Conservation (phyloP, 2,888 invertebrate species). For the Alsophila aescularia region DNA sequence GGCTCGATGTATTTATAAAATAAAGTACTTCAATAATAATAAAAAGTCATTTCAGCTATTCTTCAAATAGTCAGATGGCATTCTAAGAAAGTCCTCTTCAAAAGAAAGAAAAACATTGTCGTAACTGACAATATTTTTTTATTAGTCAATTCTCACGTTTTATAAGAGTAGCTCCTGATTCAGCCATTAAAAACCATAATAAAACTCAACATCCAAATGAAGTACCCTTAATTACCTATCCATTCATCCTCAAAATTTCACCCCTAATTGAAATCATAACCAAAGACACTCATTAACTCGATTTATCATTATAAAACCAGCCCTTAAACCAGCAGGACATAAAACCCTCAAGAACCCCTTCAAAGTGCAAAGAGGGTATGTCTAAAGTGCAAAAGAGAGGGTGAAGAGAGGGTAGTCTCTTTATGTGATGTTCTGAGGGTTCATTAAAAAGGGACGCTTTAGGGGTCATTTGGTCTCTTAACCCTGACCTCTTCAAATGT, state of each 20-base stretch:
- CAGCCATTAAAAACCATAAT: slow-evolving; percentile 3
- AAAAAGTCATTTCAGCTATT: too few species aligned
- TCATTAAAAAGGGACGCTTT: slow-evolving; percentile 42
- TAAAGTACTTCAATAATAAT: too few species aligned
- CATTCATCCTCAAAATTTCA: slow-evolving; percentile 15
- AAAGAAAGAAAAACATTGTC: too few species aligned
- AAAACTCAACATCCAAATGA: slow-evolving; percentile 8
- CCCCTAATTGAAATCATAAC: slow-evolving; percentile 25
- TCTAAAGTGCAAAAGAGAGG: slow-evolving; percentile 26
- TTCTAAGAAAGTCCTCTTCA: too few species aligned
- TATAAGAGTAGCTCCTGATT: neutral
- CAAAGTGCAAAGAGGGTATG: slow-evolving; percentile 23
- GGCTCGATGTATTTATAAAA: too few species aligned
- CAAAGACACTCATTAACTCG: slow-evolving; percentile 24
- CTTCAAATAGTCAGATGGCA: too few species aligned
- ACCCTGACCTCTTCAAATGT: slow-evolving; percentile 36
- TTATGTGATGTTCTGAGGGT: slow-evolving; percentile 35
- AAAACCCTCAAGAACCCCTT: slow-evolving; percentile 20
- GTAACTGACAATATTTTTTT: too few species aligned
- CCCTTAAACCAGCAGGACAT: slow-evolving; percentile 18
- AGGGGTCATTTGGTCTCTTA: slow-evolving; percentile 32
- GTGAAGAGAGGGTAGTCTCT: slow-evolving; percentile 20
- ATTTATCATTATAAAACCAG: slow-evolving; percentile 30
- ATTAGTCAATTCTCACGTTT: neutral
- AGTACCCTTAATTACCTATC: slow-evolving; percentile 6